Percentiles rank a stretch among this genome's conserved stretches.
These are phyloP conservation scores for Leptinotarsa texana DNA, from an alignment of 1,140 invertebrate genomes.

Conservation along the genomic window DNA sequence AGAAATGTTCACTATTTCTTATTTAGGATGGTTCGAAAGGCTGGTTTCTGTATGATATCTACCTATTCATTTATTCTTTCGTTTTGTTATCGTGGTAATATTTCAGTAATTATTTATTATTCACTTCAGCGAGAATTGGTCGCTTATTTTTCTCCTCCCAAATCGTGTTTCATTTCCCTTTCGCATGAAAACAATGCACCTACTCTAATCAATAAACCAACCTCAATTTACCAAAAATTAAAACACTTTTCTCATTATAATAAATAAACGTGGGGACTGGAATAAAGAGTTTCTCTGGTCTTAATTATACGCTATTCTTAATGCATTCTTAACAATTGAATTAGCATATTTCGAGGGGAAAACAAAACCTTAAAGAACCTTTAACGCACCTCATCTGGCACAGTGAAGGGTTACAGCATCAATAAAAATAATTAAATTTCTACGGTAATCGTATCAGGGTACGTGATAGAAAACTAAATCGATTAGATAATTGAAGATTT, in stretches of 20 bases:
- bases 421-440: conserved; percentile 18
- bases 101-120: no score
- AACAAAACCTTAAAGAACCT: conserved; percentile 6
- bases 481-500: not conserved
- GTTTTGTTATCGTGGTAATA: no score
- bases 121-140: no score
- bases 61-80: no score
- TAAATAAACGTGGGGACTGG: not conserved
- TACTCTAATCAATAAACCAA: not conserved
- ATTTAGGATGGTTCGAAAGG: no score
- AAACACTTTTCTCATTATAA: not conserved
- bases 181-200: not conserved
- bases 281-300: not conserved
- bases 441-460: not conserved
- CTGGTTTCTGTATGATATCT: no score
- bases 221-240: not conserved
- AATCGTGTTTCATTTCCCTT: not conserved
- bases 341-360: conserved; percentile 4
- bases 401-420: not conserved
- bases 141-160: no score
- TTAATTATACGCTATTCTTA: conserved; percentile 3
- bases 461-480: not conserved
- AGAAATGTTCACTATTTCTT: no score
- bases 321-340: conserved; percentile 12
- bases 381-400: not conserved